Base-by-base conservation (phyloP, 2,888 invertebrate species). In the Mimas tiliae region DNA sequence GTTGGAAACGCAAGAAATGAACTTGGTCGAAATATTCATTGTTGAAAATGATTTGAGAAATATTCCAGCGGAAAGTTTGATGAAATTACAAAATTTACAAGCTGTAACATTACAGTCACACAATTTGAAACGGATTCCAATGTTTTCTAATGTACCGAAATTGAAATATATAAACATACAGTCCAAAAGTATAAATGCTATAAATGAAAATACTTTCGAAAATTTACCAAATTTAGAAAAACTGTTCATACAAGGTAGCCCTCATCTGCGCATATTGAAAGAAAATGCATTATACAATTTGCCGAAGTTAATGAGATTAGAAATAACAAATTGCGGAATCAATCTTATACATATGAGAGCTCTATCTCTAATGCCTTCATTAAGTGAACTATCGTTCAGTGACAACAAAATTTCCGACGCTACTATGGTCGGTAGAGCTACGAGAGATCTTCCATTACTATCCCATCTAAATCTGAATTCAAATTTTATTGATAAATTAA, bases 51-150 rank as follows among this genome's bases (percentile, higher is more conserved):
- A 96, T 72, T 85, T 98, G 63, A 95, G 96, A 69, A 97, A 95
- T 74, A 91, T 98, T 63, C 97, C 98, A 0, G 94, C 96, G 0
- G 97, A 97, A 84, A 96, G 97, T 75, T 88, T 98, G 62, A 94
- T 95, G 71, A 96, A 96, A 77, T 90, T 97, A 76, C 95, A 95
- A 75, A 95, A 96, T 72, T 92, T 98, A 65, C 96, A 98, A 93
- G 98, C 98, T 2, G 94, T 98, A 52, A 98, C 98, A 0, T 94
- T 98, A 75, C 96, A 97, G 85, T 96, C 96, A 9, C 96, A 96
- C 68, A 94, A 95, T 71, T 90, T 98, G 70, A 97, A 97, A 82
- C 94, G 97, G 70, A 89, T 97, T 71, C 97, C 98, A 0, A 91
- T 95, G 65, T 96, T 98, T 77, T 95, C 95, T 0, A 96, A 96